A percentile compares a stretch with the other conserved stretches of the same genome.
phyloP scores from a whole-genome alignment of 2,888 invertebrate species.

The Taphrorychus bicolor region DNA sequence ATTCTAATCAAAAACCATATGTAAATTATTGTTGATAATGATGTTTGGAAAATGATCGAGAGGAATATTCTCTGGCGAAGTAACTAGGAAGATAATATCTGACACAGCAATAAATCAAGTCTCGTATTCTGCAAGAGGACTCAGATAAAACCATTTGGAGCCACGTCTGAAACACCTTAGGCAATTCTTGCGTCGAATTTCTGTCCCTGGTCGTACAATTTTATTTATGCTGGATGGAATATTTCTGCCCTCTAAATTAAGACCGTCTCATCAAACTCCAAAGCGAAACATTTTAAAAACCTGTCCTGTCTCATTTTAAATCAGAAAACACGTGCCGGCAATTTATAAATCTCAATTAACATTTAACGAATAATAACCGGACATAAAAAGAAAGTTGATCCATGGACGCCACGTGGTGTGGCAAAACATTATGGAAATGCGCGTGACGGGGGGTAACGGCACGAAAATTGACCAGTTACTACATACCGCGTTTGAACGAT shows the following conservation, averaged over 20 bases:
- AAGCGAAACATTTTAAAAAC: not conserved
- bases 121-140: slow-evolving; percentile 55
- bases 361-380: not conserved
- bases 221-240: slow-evolving; percentile 56
- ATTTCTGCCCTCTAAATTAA: slow-evolving; percentile 54
- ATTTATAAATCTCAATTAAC: slow-evolving; percentile 3
- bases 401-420: slow-evolving; percentile 13
- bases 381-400: slow-evolving; percentile 17
- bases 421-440: slow-evolving; percentile 12
- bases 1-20: slow-evolving; percentile 12
- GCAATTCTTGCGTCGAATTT: slow-evolving; percentile 57
- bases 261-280: not conserved
- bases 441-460: slow-evolving; percentile 9
- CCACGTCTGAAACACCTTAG: slow-evolving; percentile 57
- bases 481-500: slow-evolving; percentile 24
- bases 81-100: slow-evolving; percentile 59
- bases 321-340: not conserved
- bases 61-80: slow-evolving; percentile 46
- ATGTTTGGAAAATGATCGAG: slow-evolving; percentile 50
- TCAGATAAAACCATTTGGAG: slow-evolving; percentile 45
- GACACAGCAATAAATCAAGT: slow-evolving; percentile 58
- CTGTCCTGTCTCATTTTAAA: not conserved
- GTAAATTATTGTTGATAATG: slow-evolving; percentile 51
- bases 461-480: slow-evolving; percentile 31
- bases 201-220: slow-evolving; percentile 54